Base-by-base conservation (phyloP, 1,140 invertebrate species). In the Macrobrachium nipponense region DNA sequence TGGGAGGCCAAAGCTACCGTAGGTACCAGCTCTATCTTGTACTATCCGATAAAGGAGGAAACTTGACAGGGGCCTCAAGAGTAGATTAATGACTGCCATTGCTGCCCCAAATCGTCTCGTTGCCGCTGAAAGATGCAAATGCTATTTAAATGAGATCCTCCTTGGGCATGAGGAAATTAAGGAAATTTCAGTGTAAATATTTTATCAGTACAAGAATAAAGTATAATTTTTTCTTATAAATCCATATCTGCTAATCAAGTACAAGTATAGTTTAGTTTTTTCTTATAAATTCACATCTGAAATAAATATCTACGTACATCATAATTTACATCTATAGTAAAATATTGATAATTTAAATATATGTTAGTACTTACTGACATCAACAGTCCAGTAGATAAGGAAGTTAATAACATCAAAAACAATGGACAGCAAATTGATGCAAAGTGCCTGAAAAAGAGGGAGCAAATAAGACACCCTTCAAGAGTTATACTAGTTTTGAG, bases 331-430 rank as follows among this genome's bases (percentile, higher is more conserved):
- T 6, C 51, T 51, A 51, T 12, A 51, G 51, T 36, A 75, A 58
- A 75, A 17, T 14, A 27, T 36, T n/a, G 14, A 8, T 44, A 11
- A 20, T 20, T 27, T 43, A 59, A 15, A 51, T 51, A 51, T 51
- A 51, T 14, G 11, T 11, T 66, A n/a, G n/a, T n/a, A 72, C 79
- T 75, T 80, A 80, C 79, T 77, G 8, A 60, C 14, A 15, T 62
- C 2, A 12, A n/a, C 5, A 15, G 83, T 72, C 87, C 87, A 88
- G 58, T 68, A 82, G 12, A 86, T 44, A 10, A 61, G n/a, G 58
- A 88, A 59, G n/a, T 83, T 88, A 11, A 88, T 83, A 36, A 82
- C 61, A 58, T 88, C 87, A 73, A 88, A 78, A 72, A 88, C n/a
- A 58, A 88, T 77, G 44, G 87, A 62, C 60, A 88, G 66, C 7